Conservation (phyloP, 2,113 vertebrate species). For the Leptobrachium ailaonicum region DNA sequence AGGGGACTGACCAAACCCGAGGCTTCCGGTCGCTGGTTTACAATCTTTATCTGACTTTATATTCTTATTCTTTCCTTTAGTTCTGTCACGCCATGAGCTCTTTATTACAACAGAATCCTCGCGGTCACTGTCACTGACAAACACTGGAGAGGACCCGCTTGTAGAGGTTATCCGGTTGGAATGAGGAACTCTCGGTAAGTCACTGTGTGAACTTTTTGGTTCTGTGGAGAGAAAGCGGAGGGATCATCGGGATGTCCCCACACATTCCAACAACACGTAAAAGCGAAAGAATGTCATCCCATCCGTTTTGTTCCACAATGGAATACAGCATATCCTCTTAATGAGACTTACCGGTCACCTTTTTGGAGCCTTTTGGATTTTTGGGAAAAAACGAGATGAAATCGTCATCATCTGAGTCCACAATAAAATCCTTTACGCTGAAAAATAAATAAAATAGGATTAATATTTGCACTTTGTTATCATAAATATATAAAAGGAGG, state of each 20-base stretch:
- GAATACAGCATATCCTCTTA: background rate
- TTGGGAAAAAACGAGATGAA: constrained; percentile 24
- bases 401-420: constrained; percentile 31
- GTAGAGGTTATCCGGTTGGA: constrained; percentile 50
- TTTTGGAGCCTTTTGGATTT: background rate
- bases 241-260: background rate
- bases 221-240: constrained; percentile 46
- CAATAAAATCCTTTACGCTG: constrained; percentile 27
- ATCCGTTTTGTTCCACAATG: background rate
- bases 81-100: constrained; percentile 59
- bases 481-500: too few relatives aligned
- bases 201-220: constrained; percentile 34
- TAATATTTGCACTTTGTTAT: too few relatives aligned
- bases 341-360: background rate
- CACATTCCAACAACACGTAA: too few relatives aligned
- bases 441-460: background rate
- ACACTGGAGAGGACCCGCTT: constrained; percentile 61
- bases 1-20: background rate
- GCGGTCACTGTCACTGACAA: constrained; percentile 68
- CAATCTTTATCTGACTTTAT: constrained; percentile 3
- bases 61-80: background rate
- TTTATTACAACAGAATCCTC: constrained; percentile 67
- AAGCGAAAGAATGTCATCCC: too few relatives aligned
- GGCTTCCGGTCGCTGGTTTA: background rate
- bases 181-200: constrained; percentile 24